A percentile compares a stretch with the other conserved stretches of the same genome.
phyloP scores from a whole-genome alignment of 2,113 vertebrate genomes.

The Hystrix cristata region DNA sequence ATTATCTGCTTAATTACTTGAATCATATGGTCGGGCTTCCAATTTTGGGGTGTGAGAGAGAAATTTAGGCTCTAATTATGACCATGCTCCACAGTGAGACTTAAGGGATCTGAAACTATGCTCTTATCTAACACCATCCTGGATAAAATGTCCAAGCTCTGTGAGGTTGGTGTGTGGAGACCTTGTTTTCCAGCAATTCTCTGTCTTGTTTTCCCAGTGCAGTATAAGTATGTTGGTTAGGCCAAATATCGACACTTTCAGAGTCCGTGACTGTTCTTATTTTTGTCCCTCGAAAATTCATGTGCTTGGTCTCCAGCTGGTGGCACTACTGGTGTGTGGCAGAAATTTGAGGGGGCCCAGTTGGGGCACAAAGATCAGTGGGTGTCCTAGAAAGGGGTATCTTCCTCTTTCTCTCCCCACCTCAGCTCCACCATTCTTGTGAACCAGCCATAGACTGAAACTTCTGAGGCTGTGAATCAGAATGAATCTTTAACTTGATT shows the following conservation, averaged over 20 bases:
- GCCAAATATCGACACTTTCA: not conserved
- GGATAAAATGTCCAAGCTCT: not conserved
- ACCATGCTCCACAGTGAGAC: not conserved
- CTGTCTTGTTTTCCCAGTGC: not conserved
- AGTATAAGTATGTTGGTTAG: not conserved
- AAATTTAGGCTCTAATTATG: not conserved
- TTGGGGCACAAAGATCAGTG: not conserved
- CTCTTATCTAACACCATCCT: not conserved
- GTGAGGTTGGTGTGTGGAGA: rapidly evolving
- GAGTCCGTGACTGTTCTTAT: not conserved
- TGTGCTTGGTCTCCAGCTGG: not conserved
- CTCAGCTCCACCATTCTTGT: too few species aligned
- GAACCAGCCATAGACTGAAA: not conserved
- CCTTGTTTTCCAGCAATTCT: not conserved
- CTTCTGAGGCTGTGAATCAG: not conserved
- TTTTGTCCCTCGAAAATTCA: not conserved
- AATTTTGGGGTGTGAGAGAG: not conserved
- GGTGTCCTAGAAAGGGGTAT: not conserved
- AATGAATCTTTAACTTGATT: not conserved
- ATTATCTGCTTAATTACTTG: not conserved
- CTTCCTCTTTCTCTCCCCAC: not conserved
- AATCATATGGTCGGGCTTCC: not conserved
- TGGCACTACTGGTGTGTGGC: not conserved
- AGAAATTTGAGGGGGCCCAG: not conserved
- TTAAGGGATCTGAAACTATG: not conserved